These are phyloP conservation scores for Gymnogyps californianus DNA, from an alignment of 2,113 vertebrate species.

Conservation along the genomic window DNA sequence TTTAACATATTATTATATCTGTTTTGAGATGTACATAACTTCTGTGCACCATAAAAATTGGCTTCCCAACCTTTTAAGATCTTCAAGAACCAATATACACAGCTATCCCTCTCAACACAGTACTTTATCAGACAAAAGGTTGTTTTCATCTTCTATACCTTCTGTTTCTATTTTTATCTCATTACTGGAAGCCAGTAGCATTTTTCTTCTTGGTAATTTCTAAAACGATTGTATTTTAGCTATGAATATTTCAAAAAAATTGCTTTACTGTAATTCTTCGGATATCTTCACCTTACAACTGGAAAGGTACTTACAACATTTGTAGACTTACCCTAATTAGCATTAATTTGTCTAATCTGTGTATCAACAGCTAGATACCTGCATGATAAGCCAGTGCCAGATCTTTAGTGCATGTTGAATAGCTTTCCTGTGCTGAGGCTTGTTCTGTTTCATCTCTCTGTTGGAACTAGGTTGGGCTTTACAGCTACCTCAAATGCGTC, in stretches of 20 bases:
- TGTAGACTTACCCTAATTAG: background rate
- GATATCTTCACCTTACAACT: background rate
- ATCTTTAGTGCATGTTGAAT: rapidly evolving
- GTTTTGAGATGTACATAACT: background rate
- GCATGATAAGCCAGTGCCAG: background rate
- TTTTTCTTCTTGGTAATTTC: background rate
- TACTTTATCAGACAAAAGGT: background rate
- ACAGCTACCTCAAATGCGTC: background rate
- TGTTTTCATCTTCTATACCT: background rate
- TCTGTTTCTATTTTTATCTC: background rate
- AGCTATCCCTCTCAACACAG: background rate
- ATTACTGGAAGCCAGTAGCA: background rate
- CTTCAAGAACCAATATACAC: background rate
- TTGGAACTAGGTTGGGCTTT: background rate
- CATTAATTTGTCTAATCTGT: background rate
- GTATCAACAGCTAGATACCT: background rate
- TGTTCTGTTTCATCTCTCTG: background rate
- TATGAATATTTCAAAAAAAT: background rate
- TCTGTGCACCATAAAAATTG: background rate
- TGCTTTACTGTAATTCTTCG: background rate
- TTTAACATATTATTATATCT: background rate
- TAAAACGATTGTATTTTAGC: background rate
- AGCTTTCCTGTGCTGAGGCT: background rate
- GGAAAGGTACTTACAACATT: background rate
- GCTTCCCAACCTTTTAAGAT: background rate